Conservation (phyloP, 2,113 vertebrate genomes). For the Actenoides hombroni region DNA sequence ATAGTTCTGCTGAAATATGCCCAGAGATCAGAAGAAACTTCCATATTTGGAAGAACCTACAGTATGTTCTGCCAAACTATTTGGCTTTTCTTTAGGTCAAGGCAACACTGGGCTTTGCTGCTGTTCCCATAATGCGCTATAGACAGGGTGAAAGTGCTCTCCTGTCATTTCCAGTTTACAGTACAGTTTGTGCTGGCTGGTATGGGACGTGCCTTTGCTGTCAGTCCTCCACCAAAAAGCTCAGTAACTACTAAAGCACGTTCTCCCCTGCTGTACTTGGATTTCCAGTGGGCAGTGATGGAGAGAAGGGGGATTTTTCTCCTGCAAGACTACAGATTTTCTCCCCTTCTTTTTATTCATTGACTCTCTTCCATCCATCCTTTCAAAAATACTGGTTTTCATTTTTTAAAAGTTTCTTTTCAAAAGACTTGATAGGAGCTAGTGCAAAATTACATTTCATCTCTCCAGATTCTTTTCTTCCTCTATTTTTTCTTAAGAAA, state of each 20-base stretch:
- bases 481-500: background rate
- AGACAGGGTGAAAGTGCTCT: conserved; percentile 8
- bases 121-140: conserved; percentile 33
- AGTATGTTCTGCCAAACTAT: conserved; percentile 62
- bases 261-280: background rate
- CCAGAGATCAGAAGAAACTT: conserved; percentile 40
- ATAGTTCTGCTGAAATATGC: conserved; percentile 46
- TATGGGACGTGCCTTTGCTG: conserved; percentile 26
- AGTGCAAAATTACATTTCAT: background rate
- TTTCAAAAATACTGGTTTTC: background rate
- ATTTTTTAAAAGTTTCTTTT: background rate
- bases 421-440: background rate
- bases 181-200: conserved; percentile 46
- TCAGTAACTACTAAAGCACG: background rate
- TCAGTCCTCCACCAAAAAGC: background rate
- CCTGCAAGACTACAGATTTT: background rate
- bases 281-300: background rate
- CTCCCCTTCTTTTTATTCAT: background rate
- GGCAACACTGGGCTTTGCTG: conserved; percentile 56
- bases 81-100: conserved; percentile 70
- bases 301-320: background rate
- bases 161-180: conserved; percentile 34
- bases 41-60: conserved; percentile 68
- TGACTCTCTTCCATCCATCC: background rate
- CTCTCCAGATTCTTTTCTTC: background rate